Base-by-base conservation (phyloP, 2,113 vertebrate genomes). In the Hylia prasina region DNA sequence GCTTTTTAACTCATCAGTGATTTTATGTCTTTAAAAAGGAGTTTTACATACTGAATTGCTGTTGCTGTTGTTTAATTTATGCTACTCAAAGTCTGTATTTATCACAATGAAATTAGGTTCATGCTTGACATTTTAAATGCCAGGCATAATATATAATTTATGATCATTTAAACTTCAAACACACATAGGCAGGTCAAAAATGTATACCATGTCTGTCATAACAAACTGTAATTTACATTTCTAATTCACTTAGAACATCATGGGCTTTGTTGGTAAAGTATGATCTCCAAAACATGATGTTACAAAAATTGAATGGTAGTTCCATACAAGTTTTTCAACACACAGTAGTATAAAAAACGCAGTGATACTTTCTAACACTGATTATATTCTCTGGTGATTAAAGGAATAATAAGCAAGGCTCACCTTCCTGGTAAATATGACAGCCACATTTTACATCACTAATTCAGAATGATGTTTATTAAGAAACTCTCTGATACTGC, bases 41-140 rank as follows among this genome's bases (percentile, higher is more conserved):
- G 39, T 61, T 37, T 73, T 64, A 53, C 54, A 45, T 23, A 65
- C 5, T 39, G 18, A 80, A 66, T 81, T 30, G 4, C 8, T 87
- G 61, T 48, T 63, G 17, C n/a, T 80, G 16, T 21, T 91, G 39
- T 42, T 76, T 57, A 90, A 69, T 78, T 77, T 77, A 82, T 89
- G 27, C n/a, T 81, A 47, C 14, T 77, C 24, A 51, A 92, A 73
- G 10, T 21, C 47, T 85, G 22, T 40, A 68, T 40, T 87, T 90
- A 82, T 35, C 79, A 89, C 54, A 70, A 73, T 8, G 40, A 76
- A 94, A 82, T 77, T 76, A 90, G 19, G 22, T 69, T 44, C 9
- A 47, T 37, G 39, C 15, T 66, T 87, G 72, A 76, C n/a, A 77
- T 84, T 95, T 95, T 87, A 95, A 96, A 94, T 82, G 7, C 33